These are phyloP conservation scores for Emydocephalus ijimae DNA, from an alignment of 2,113 vertebrate species.

Conservation along the genomic window DNA sequence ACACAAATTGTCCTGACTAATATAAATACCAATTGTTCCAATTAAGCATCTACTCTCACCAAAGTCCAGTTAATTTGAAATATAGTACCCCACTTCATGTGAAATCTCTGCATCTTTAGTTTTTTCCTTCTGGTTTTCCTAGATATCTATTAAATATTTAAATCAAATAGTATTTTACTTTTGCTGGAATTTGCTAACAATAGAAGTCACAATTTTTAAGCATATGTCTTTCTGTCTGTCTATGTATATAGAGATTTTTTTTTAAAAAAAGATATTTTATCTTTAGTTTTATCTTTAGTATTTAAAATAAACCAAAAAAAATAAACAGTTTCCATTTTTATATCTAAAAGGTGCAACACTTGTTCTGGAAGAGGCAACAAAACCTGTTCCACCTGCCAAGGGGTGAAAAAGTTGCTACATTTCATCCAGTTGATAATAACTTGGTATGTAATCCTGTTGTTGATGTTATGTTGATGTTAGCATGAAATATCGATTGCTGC, in stretches of 20 bases:
- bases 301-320: background rate
- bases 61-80: background rate
- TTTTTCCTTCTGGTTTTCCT: background rate
- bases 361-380: conserved; percentile 71
- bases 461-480: accelerated
- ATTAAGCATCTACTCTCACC: background rate
- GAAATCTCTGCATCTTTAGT: background rate
- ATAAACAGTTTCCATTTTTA: background rate
- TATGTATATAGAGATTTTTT: background rate
- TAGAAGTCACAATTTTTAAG: background rate
- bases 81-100: background rate
- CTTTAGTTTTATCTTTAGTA: background rate
- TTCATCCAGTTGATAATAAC: conserved; percentile 72
- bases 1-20: background rate
- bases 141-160: background rate
- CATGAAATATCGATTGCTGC: background rate
- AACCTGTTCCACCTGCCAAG: conserved; percentile 64
- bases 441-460: conserved; percentile 51
- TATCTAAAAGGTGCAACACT: conserved; percentile 59
- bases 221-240: background rate
- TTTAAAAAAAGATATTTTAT: background rate
- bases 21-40: background rate
- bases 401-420: conserved; percentile 71
- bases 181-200: background rate
- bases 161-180: background rate